Base-by-base conservation (phyloP, 1,140 invertebrate species). In the Halyomorpha halys region DNA sequence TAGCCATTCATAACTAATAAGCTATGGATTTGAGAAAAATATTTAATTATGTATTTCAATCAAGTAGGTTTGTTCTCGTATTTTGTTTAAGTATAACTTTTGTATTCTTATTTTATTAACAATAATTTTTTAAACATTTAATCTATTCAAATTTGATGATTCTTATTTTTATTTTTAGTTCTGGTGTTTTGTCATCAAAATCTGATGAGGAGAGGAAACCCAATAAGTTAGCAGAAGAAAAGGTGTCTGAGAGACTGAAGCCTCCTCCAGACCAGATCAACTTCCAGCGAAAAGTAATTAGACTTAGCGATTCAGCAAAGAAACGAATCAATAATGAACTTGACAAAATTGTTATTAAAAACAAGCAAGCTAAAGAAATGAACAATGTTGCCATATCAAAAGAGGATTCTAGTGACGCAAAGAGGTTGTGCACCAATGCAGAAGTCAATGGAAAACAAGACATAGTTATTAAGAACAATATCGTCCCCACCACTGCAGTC, bases 251-350 rank as follows among this genome's bases (percentile, higher is more conserved):
- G 11, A 49, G 47, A 21, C 47, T 49, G 4, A 49, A 49, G 14
- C 47, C 47, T 49, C 47, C 47, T 49, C 47, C 47, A 11, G 47
- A 49, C 47, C 21, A 19, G 11, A 49, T 49, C n/a, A 49, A 49
- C 21, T 49, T 19, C n/a, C n/a, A 49, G 21, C 5, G 47, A 21
- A 49, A 49, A 49, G 47, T 49, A 19, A 49, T 49, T 11, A 49
- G 21, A 16, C 16, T 49, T 11, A 49, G n/a, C n/a, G 47, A 49
- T 49, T 49, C 47, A 49, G n/a, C 47, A 21, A 21, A 18, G 16
- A 49, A 21, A 19, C n/a, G 47, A 49, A 49, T 18, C 21, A 49
- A 21, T 13, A 21, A 18, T 21, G 47, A 49, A 18, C 11, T 49
- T 1, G 47, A 49, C n/a, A 49, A 49, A 21, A 49, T 49, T 19